Conservation (phyloP, 1,140 invertebrate genomes). For the Hyposmocoma kahamanoa region DNA sequence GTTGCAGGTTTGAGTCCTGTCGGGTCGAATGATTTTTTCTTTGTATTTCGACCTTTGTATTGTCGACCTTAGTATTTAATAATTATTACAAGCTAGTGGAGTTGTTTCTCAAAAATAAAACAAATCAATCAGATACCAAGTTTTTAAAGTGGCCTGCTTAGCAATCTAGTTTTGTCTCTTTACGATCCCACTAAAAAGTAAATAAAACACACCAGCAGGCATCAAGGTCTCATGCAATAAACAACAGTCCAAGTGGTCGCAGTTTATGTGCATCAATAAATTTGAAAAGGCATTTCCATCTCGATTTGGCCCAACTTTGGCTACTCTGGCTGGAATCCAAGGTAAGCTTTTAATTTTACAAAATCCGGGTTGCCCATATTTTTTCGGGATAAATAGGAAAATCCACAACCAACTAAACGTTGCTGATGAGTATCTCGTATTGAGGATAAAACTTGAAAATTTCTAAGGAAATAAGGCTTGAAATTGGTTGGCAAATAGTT, state of each 20-base stretch:
- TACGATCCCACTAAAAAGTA: background rate
- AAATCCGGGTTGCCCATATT: constrained; percentile 12
- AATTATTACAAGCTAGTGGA: no score
- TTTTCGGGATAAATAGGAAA: constrained; percentile 2
- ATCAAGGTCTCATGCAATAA: constrained; percentile 10
- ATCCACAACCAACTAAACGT: background rate
- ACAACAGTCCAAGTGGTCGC: constrained; percentile 6
- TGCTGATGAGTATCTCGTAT: background rate
- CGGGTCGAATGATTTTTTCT: no score
- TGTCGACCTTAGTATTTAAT: no score
- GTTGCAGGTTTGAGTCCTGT: no score
- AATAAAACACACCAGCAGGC: background rate
- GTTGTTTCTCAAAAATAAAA: no score
- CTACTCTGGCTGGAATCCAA: constrained; percentile 35
- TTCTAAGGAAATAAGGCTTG: constrained; percentile 9
- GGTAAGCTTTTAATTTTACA: constrained; percentile 32
- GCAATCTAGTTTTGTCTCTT: no score
- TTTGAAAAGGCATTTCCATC: constrained; percentile 29
- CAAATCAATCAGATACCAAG: no score
- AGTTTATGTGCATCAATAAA: constrained; percentile 25
- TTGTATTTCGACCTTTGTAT: no score
- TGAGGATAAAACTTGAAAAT: constrained; percentile 5
- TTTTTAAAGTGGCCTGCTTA: no score
- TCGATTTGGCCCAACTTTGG: constrained; percentile 24
- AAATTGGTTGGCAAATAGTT: constrained; percentile 7